These are phyloP conservation scores for Drosophila kohkoa DNA, from an alignment of 1,140 invertebrate genomes.

Conservation along the genomic window DNA sequence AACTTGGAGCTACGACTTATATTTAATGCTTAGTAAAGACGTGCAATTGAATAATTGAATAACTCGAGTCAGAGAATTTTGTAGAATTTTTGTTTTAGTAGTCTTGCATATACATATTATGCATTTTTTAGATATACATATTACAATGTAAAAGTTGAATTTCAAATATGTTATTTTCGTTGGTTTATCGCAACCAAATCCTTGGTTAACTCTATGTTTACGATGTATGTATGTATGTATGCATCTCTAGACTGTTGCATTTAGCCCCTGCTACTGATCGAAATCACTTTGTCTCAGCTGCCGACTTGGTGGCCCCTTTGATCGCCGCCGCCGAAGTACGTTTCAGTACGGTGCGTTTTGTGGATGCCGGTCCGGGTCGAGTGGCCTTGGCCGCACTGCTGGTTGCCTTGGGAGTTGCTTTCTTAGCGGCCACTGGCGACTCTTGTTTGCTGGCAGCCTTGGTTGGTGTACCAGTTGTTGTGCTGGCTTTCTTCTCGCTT, in stretches of 20 bases:
- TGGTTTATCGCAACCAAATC: slow-evolving; percentile 60
- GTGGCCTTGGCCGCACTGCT: slow-evolving; percentile 39
- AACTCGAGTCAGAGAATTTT: too few relatives aligned
- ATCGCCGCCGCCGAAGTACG: slow-evolving; percentile 58
- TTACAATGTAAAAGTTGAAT: slow-evolving; percentile 50
- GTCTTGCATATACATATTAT: slow-evolving; percentile 31
- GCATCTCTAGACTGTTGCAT: slow-evolving; percentile 19
- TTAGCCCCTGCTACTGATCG: neutral
- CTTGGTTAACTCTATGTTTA: slow-evolving; percentile 31
- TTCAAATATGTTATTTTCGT: slow-evolving; percentile 38
- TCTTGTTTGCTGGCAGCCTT: slow-evolving; percentile 37
- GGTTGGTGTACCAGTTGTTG: slow-evolving; percentile 21
- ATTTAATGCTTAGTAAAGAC: too few relatives aligned
- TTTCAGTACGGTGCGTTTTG: slow-evolving; percentile 54
- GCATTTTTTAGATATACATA: slow-evolving; percentile 5
- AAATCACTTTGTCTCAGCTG: slow-evolving; percentile 59
- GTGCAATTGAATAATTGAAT: too few relatives aligned
- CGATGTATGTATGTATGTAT: slow-evolving; percentile 8
- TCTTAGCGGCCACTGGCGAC: slow-evolving; percentile 40
- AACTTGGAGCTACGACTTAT: too few relatives aligned
- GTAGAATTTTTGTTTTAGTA: too few relatives aligned
- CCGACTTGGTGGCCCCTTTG: slow-evolving; percentile 60
- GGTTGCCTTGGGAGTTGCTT: slow-evolving; percentile 50
- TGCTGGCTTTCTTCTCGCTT: slow-evolving; percentile 58
- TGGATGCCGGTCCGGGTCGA: slow-evolving; percentile 63